Base-by-base conservation (phyloP, 2,797 vertebrate genomes). In the Lophotriccus pileatus region DNA sequence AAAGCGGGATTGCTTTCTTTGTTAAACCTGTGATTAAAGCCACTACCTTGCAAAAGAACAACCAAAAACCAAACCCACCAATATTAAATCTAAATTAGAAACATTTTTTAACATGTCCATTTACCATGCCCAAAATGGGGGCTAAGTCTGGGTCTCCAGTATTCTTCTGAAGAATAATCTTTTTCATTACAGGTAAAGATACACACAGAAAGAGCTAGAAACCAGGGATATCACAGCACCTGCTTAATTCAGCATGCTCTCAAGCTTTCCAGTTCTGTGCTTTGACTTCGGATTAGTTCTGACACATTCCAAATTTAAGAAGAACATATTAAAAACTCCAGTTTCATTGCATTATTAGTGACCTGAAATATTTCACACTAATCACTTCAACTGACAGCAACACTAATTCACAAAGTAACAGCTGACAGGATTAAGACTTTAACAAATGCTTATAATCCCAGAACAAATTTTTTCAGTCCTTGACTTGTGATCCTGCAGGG, bases 371-470 rank as follows among this genome's bases (percentile, higher is more conserved):
- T 58, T 91, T 93, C 41, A 68, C 64, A 62, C 43, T 90, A 88
- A 91, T 85, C 76, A 72, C 60, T 81, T 68, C 82, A 91, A 86
- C 72, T 78, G 91, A 86, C 95, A 94, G 76, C 66, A 95, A 62
- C 18, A 53, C 79, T 92, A 87, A 92, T 80, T 74, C 91, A 95
- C 62, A 60, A 69, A 81, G 79, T 86, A 80, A 77, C 34, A 60
- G 41, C 28, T 77, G 82, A 93, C 72, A 80, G 87, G 68, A 94
- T 92, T 91, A 95, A 76, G 34, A 60, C 28, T 89, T 90, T 47
- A 92, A 88, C 43, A 84, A 91, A 59, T 39, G 37, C 8, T 84
- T 81, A 52, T 73, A 94, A 95, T 84, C 49, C 70, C 58, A 83
- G 27, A 44, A 91, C 44, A 4, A 1, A 46, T 81, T 82, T 84